phyloP scores from a whole-genome alignment of 35 echinoderm and acorn worm genomes.

The Hemicentrotus pulcherrimus region DNA sequence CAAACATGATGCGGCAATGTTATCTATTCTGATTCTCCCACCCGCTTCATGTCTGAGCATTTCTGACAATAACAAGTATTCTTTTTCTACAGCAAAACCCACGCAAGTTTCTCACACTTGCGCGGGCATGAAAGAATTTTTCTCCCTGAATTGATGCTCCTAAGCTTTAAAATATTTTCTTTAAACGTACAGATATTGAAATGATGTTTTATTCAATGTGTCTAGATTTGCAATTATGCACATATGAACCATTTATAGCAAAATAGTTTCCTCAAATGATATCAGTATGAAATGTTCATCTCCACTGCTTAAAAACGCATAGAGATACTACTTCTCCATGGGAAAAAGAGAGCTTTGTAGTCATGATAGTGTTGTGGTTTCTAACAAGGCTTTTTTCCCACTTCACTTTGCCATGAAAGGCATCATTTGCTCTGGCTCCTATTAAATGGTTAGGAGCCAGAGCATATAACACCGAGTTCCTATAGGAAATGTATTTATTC shows the following conservation, averaged over 20 bases:
- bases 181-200: neutral
- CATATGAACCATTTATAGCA: neutral
- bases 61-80: neutral
- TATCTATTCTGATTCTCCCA: neutral
- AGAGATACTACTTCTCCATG: neutral
- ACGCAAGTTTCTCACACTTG: neutral
- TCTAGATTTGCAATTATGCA: neutral
- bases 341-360: neutral
- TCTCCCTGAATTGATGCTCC: neutral
- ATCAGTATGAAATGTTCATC: neutral
- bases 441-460: too few relatives aligned
- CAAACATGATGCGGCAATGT: neutral
- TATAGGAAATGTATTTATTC: too few relatives aligned
- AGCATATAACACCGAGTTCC: too few relatives aligned
- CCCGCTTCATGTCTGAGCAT: neutral
- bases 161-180: neutral
- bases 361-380: neutral
- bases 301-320: neutral
- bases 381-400: too few relatives aligned
- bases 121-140: neutral
- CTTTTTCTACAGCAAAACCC: neutral
- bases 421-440: too few relatives aligned
- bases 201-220: neutral
- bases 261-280: neutral
- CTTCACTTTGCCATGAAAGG: too few relatives aligned